Conservation (phyloP, 2,113 vertebrate species). For the Pica pica region DNA sequence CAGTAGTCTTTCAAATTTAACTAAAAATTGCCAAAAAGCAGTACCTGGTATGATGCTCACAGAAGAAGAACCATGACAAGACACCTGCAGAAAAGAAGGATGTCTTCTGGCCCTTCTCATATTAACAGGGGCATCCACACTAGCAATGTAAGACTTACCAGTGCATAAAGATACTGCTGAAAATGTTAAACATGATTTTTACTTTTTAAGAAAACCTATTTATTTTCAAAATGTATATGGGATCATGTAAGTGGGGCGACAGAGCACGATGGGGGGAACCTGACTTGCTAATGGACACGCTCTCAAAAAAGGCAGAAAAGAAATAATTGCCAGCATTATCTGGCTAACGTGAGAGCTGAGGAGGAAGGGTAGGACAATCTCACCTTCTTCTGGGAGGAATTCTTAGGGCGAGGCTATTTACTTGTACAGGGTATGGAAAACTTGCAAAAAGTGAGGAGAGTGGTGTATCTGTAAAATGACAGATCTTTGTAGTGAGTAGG, state of each 20-base stretch:
- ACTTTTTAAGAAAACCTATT: background rate
- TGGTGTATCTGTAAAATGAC: background rate
- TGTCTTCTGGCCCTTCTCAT: background rate
- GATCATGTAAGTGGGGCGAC: background rate
- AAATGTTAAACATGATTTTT: background rate
- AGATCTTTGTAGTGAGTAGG: background rate
- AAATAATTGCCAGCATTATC: background rate
- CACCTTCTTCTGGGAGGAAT: background rate
- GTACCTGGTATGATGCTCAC: background rate
- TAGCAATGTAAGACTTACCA: background rate
- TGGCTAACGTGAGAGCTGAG: background rate
- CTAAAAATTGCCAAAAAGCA: background rate
- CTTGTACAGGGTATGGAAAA: background rate
- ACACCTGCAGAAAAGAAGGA: background rate
- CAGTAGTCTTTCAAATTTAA: background rate
- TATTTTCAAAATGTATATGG: background rate
- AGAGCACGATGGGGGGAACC: background rate
- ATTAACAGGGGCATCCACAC: background rate
- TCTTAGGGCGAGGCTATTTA: background rate
- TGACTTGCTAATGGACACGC: background rate
- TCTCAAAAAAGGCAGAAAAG: background rate
- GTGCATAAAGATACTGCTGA: background rate
- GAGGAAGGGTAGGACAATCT: background rate
- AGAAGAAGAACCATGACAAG: background rate
- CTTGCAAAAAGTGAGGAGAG: background rate